Evolutionary conservation across 53 echinoderm and acorn worm species (phyloP).

Genomic region (Paracentrotus lividus): DNA sequence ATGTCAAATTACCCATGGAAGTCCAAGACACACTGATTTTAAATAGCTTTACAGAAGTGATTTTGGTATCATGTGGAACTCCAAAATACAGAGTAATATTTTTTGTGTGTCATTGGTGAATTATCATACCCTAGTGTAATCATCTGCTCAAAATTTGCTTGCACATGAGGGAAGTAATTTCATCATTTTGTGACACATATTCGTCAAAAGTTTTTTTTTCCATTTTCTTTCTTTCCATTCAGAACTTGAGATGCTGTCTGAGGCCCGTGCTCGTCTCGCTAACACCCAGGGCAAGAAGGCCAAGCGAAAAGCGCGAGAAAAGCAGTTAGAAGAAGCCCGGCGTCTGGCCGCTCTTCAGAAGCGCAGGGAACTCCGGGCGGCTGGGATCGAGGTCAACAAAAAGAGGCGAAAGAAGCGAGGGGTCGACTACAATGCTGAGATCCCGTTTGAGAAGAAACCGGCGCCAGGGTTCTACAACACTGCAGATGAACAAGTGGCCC

Average conservation of each 20-base stretch:
- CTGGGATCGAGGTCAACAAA: conserved; percentile 95
- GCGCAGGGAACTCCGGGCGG: conserved; percentile 93
- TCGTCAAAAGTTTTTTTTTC: no score
- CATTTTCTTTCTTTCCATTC: not conserved
- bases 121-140: no score
- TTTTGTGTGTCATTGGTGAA: no score
- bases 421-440: conserved; percentile 99
- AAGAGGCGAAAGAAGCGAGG: conserved; percentile 92
- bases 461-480: conserved; percentile 94
- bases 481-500: conserved; percentile 77
- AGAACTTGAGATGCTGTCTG: conserved; percentile 99
- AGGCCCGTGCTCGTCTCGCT: conserved; percentile 98
- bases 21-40: no score
- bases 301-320: conserved; percentile 98
- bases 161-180: not conserved
- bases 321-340: conserved; percentile 95
- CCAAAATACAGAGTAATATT: no score
- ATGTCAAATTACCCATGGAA: no score
- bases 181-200: not conserved
- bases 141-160: not conserved
- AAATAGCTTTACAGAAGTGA: no score
- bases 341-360: conserved; percentile 96
- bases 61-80: no score
- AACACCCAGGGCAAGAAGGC: conserved; percentile 99
- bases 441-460: conserved; percentile 99